Percentiles rank a stretch among this genome's conserved stretches.
Evolutionary conservation across 2,888 invertebrate species (phyloP).

Genomic region (Odontothrips loti): DNA sequence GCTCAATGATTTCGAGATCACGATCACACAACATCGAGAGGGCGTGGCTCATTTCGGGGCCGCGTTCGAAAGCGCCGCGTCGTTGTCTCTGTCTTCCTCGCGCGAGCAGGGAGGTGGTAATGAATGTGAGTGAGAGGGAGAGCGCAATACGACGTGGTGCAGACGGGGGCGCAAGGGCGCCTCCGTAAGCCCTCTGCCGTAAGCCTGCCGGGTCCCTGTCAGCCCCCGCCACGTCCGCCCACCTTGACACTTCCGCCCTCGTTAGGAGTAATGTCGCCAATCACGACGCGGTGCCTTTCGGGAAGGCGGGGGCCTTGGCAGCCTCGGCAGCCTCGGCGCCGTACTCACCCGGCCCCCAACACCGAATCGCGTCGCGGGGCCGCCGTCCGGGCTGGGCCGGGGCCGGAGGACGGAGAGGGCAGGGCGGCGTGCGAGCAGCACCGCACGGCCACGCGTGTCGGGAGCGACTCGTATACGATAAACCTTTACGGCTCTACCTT

Average conservation of each 20-base stretch:
- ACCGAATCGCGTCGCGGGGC: too few species aligned
- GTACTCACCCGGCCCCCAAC: too few species aligned
- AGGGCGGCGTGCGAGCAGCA: too few species aligned
- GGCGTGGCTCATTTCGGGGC: background rate
- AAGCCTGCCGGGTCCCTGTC: too few species aligned
- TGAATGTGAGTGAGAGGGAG: too few species aligned
- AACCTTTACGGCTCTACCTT: too few species aligned
- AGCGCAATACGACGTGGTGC: background rate
- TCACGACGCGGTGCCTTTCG: background rate
- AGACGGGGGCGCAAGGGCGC: background rate
- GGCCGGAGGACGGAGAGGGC: background rate
- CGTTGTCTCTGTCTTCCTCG: background rate
- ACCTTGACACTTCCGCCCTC: constrained; percentile 11
- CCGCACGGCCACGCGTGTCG: too few species aligned
- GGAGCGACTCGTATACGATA: too few species aligned
- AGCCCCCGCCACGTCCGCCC: background rate
- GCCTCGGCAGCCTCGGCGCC: background rate
- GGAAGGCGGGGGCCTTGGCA: too few species aligned
- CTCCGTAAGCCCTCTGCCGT: background rate
- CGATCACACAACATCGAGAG: background rate
- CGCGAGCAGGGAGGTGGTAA: too few species aligned
- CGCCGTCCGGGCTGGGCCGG: background rate
- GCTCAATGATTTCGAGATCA: constrained; percentile 6
- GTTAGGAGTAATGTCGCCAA: constrained; percentile 6
- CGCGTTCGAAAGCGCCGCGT: background rate